These are phyloP conservation scores for Luffia ferchaultella DNA, from an alignment of 2,888 invertebrate species.

Conservation along the genomic window DNA sequence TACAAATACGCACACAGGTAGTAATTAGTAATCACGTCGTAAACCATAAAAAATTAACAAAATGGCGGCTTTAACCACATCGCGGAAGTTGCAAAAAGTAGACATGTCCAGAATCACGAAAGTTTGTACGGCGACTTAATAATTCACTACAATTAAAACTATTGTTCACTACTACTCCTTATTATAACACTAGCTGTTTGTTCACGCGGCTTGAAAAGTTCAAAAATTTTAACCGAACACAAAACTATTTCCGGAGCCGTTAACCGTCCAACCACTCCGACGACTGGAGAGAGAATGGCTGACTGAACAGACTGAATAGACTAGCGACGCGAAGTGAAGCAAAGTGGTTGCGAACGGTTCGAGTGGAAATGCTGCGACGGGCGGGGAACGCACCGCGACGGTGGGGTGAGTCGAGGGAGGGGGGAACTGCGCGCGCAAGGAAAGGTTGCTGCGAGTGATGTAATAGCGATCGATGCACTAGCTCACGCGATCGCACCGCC, in stretches of 20 bases:
- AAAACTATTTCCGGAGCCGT: background rate
- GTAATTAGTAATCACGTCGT: no score
- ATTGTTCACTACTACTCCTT: background rate
- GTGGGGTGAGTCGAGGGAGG: constrained; percentile 25
- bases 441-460: constrained; percentile 61
- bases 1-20: no score
- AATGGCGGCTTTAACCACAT: constrained; percentile 40
- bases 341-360: constrained; percentile 13
- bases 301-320: constrained; percentile 9
- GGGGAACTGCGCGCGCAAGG: constrained; percentile 57
- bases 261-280: background rate
- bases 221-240: background rate
- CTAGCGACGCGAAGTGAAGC: background rate
- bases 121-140: background rate
- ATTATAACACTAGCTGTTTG: background rate
- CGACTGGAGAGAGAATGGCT: constrained; percentile 24
- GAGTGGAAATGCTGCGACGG: constrained; percentile 33
- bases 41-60: constrained; percentile 29
- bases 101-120: constrained; percentile 11
- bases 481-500: background rate
- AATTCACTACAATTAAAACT: background rate
- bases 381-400: constrained; percentile 13
- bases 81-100: constrained; percentile 56
- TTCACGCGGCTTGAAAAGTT: background rate
- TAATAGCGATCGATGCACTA: constrained; percentile 61